Conservation (phyloP, 2,888 invertebrate species). For the Dyspetes luteomarginatus region DNA sequence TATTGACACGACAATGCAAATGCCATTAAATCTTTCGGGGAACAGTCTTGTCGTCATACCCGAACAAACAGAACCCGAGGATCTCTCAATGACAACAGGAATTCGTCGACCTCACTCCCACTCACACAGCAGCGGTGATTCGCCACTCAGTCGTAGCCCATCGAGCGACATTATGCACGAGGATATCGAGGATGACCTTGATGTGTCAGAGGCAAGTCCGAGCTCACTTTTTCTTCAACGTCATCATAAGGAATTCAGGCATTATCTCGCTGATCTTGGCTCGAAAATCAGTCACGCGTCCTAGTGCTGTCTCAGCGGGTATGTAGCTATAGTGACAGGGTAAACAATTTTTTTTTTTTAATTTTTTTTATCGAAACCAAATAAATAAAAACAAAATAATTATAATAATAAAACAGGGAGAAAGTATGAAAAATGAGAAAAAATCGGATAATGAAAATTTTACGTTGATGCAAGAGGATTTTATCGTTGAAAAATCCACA, state of each 20-base stretch:
- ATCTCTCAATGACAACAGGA: conserved; percentile 90
- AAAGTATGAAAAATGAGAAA: neutral
- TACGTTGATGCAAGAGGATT: conserved; percentile 6
- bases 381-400: neutral
- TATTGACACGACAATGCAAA: conserved; percentile 84
- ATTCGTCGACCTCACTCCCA: conserved; percentile 80
- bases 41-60: conserved; percentile 85
- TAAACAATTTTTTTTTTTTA: too few relatives aligned
- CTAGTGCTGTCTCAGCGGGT: conserved; percentile 74
- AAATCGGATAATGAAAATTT: conserved; percentile 1
- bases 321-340: conserved; percentile 67
- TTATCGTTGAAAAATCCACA: neutral
- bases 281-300: conserved; percentile 70
- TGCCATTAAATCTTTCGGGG: conserved; percentile 85
- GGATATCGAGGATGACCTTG: conserved; percentile 85
- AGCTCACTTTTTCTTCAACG: conserved; percentile 84
- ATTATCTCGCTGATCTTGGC: conserved; percentile 65
- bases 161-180: conserved; percentile 84
- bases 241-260: conserved; percentile 67
- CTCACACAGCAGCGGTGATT: conserved; percentile 84
- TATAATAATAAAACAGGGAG: neutral
- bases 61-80: conserved; percentile 96
- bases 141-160: conserved; percentile 83
- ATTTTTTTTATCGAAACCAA: too few relatives aligned
- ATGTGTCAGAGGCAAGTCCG: conserved; percentile 83